phyloP scores from a whole-genome alignment of 2,797 vertebrate species.

The Rhinella marina region DNA sequence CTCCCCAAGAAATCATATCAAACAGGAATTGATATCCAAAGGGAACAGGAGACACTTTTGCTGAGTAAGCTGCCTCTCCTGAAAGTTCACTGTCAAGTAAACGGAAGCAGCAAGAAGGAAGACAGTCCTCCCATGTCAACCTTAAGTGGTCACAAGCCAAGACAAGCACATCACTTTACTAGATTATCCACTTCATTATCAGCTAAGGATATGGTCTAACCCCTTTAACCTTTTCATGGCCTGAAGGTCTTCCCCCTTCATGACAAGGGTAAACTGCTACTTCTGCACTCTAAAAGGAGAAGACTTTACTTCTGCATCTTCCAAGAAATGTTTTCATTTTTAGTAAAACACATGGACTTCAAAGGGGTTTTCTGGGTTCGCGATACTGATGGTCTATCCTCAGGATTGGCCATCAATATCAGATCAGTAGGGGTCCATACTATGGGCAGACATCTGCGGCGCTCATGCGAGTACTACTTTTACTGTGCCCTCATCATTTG shows the following conservation, averaged over 20 bases:
- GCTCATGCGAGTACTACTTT: too few species aligned
- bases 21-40: background rate
- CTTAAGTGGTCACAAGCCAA: conserved; percentile 17
- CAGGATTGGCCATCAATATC: too few species aligned
- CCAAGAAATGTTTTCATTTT: background rate
- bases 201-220: background rate
- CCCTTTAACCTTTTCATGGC: background rate
- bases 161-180: conserved; percentile 4
- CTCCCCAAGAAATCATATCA: background rate
- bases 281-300: background rate
- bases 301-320: background rate
- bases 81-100: conserved; percentile 15
- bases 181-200: conserved; percentile 10
- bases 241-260: background rate
- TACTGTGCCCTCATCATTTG: too few species aligned
- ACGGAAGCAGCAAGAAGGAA: conserved; percentile 29
- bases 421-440: too few species aligned
- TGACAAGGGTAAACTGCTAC: background rate
- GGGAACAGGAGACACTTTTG: background rate
- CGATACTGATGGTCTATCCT: too few species aligned
- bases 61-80: background rate
- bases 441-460: too few species aligned
- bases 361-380: too few species aligned
- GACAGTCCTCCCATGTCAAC: conserved; percentile 33
- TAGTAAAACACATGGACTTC: background rate